Evolutionary conservation across 2,797 vertebrate species (phyloP).

Genomic region (Mareca penelope): DNA sequence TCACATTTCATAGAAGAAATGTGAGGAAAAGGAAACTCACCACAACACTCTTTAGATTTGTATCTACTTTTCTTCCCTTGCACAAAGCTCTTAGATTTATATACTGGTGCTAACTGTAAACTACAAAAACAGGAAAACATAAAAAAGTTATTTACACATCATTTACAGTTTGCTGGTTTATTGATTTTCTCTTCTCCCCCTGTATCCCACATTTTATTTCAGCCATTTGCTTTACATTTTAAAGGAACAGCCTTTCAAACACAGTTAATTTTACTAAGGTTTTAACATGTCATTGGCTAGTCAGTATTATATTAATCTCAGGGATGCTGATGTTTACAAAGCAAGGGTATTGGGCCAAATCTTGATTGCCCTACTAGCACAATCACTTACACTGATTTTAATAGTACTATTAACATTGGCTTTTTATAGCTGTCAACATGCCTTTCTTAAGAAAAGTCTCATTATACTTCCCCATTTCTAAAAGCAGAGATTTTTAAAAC

Average conservation of each 20-base stretch:
- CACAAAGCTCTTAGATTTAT: neutral
- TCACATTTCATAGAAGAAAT: neutral
- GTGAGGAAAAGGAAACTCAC: conserved; percentile 1
- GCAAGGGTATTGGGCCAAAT: neutral
- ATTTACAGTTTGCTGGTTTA: conserved; percentile 43
- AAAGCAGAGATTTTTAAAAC: neutral
- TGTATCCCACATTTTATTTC: conserved; percentile 2
- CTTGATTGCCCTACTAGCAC: neutral
- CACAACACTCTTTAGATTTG: neutral
- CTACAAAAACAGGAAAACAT: conserved; percentile 2
- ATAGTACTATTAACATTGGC: neutral
- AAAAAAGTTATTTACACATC: conserved; percentile 44
- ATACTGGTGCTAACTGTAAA: conserved; percentile 27
- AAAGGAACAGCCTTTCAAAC: conserved; percentile 17
- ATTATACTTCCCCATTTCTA: neutral
- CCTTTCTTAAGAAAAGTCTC: neutral
- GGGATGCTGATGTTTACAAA: neutral
- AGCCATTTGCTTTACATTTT: conserved; percentile 45
- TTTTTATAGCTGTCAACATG: neutral
- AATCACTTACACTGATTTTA: conserved; percentile 30
- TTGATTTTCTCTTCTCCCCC: conserved; percentile 32
- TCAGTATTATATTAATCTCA: conserved; percentile 7
- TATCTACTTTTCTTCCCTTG: conserved; percentile 9
- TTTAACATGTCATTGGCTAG: conserved; percentile 15
- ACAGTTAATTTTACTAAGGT: conserved; percentile 27